Percentiles rank a stretch among this genome's conserved stretches.
Evolutionary conservation across 2,888 invertebrate species (phyloP).

Genomic region (Drymonia ruficornis): DNA sequence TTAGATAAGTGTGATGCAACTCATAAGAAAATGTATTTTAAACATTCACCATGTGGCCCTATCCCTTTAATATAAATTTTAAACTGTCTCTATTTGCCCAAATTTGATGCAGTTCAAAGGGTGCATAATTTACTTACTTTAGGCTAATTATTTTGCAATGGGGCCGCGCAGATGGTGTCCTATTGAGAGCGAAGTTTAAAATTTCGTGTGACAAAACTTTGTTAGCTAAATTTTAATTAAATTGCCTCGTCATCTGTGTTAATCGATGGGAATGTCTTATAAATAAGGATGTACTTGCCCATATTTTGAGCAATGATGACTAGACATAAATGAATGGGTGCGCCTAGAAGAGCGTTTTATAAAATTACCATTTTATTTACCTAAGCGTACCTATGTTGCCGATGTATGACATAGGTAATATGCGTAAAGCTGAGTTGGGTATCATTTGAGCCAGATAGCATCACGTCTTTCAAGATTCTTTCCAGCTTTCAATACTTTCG

Average conservation of each 20-base stretch:
- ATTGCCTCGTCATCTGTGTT: slow-evolving; percentile 54
- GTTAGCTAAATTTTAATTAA: slow-evolving; percentile 65
- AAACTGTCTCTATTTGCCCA: slow-evolving; percentile 72
- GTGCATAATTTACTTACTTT: slow-evolving; percentile 83
- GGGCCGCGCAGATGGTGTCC: slow-evolving; percentile 76
- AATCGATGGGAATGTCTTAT: slow-evolving; percentile 33
- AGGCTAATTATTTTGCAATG: slow-evolving; percentile 80
- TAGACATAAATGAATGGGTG: neutral
- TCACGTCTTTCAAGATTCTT: neutral
- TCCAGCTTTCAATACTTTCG: neutral
- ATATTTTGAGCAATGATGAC: neutral
- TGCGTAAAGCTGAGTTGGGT: neutral
- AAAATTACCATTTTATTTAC: no score
- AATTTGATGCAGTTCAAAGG: slow-evolving; percentile 80
- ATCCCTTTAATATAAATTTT: slow-evolving; percentile 70
- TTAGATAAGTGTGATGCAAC: slow-evolving; percentile 54
- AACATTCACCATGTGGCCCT: slow-evolving; percentile 73
- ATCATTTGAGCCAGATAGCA: no score
- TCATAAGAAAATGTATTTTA: slow-evolving; percentile 70
- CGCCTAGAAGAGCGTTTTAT: no score
- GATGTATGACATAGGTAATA: no score
- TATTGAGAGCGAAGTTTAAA: slow-evolving; percentile 61
- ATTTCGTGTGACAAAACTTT: slow-evolving; percentile 63
- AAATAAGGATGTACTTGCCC: neutral
- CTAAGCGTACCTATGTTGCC: no score